Evolutionary conservation across 1,140 invertebrate species (phyloP), one percentile per base, ranked within the genome.

Genomic region (Monochamus saltuarius): DNA sequence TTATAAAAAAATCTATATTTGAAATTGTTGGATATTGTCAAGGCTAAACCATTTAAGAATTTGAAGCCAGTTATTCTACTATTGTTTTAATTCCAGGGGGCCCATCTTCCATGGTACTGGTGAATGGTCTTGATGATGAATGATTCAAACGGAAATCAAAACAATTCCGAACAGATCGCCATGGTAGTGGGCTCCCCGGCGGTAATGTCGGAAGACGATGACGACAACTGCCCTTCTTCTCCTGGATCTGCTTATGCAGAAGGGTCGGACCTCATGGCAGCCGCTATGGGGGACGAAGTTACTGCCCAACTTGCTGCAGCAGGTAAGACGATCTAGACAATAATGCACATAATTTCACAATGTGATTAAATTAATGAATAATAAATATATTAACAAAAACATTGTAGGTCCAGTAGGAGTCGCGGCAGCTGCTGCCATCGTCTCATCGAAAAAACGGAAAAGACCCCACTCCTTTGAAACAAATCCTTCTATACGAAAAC

Each of bases 401-500:
- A 17, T 57, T 62, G 36, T 60, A 95, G 92, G 94, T 57, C 94
- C 95, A 0, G 90, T 97, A 57, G 95, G 96, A 17, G 94, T 98
- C 73, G 96, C 95, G 9, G 95, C 95, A 14, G 95, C 95, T 4
- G 95, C 95, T 22, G 95, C 95, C 11, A 98, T 98, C 67, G 92
- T 94, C 7, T 96, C 95, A 11, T 92, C 94, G 0, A 97, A 97
- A 75, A 98, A 97, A 73, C 83, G 95, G 63, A 97, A 97, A 82
- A 80, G 95, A 69, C 94, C 94, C 35, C 95, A 98, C 79, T 92
- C 92, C 69, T 98, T 98, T 80, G 95, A 98, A 81, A 98, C 95
- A 51, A 98, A 98, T 84, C 95, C 96, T 6, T 97, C 95, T 39
- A 94, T 97, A 53, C 82, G 95, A 64, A 97, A 98, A 79, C 80